These are phyloP conservation scores for Turritopsis rubra DNA, from an alignment of 30 jellyfish, hydroid and myxozoan genomes.

Conservation along the genomic window DNA sequence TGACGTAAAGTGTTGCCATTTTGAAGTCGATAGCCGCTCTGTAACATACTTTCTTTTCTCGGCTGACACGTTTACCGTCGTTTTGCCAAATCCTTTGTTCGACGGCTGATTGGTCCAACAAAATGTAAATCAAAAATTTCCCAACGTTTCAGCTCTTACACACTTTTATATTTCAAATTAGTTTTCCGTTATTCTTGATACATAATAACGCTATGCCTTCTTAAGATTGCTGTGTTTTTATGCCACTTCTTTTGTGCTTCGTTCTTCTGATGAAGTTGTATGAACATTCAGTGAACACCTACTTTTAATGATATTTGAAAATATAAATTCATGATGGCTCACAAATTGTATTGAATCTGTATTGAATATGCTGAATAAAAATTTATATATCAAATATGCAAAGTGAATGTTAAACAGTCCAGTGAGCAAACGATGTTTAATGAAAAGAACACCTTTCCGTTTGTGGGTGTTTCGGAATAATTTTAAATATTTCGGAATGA, in stretches of 20 bases:
- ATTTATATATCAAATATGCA: neutral
- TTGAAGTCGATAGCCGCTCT: conserved; percentile 3
- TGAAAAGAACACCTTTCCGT: neutral
- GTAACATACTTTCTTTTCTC: neutral
- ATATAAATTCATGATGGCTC: neutral
- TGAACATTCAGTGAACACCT: neutral
- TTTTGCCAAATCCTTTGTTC: no score
- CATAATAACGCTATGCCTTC: no score
- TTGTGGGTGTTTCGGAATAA: no score
- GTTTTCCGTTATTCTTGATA: no score
- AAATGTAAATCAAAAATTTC: no score
- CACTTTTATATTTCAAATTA: no score
- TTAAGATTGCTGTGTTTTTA: no score
- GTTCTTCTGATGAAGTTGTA: neutral
- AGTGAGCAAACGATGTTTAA: neutral
- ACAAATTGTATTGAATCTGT: neutral
- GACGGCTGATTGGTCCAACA: no score
- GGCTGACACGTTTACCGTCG: no score
- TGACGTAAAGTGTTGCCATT: conserved; percentile 31
- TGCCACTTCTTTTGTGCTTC: neutral
- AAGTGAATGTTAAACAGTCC: neutral
- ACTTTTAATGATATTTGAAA: neutral
- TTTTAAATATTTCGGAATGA: no score
- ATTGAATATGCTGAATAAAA: neutral
- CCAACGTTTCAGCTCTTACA: no score